Evolutionary conservation across 2,797 vertebrate genomes (phyloP).

Genomic region (Enteromius paludinosus): DNA sequence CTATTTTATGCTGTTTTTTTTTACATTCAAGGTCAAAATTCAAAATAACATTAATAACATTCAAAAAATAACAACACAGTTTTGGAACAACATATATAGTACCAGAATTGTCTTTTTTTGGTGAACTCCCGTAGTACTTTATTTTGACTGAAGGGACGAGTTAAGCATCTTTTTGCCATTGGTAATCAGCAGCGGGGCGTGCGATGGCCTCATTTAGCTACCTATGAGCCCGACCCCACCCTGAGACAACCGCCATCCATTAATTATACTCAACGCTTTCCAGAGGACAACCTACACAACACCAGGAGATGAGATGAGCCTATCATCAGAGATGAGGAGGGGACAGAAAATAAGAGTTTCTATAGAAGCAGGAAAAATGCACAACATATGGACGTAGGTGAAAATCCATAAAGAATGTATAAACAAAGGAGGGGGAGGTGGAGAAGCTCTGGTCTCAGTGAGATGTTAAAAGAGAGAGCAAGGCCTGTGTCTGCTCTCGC

Average conservation of each 20-base stretch:
- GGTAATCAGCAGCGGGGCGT: constrained; percentile 62
- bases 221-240: constrained; percentile 71
- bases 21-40: background rate
- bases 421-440: constrained; percentile 14
- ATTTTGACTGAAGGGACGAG: constrained; percentile 27
- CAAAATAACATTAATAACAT: too few species aligned
- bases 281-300: constrained; percentile 81
- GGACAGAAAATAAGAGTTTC: constrained; percentile 46
- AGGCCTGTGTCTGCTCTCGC: constrained; percentile 87
- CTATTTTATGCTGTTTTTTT: background rate
- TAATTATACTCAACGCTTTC: constrained; percentile 86
- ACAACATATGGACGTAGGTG: constrained; percentile 14
- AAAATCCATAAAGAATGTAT: constrained; percentile 33
- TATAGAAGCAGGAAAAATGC: constrained; percentile 23
- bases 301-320: constrained; percentile 74
- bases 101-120: background rate
- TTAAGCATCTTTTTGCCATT: constrained; percentile 62
- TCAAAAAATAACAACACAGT: background rate
- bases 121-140: background rate
- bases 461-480: constrained; percentile 68
- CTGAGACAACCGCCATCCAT: constrained; percentile 78
- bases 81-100: background rate
- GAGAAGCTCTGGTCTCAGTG: constrained; percentile 25
- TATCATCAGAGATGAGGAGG: constrained; percentile 57
- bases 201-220: constrained; percentile 78